Conservation (phyloP, 2,888 invertebrate species). For the Sinotaia quadrata region DNA sequence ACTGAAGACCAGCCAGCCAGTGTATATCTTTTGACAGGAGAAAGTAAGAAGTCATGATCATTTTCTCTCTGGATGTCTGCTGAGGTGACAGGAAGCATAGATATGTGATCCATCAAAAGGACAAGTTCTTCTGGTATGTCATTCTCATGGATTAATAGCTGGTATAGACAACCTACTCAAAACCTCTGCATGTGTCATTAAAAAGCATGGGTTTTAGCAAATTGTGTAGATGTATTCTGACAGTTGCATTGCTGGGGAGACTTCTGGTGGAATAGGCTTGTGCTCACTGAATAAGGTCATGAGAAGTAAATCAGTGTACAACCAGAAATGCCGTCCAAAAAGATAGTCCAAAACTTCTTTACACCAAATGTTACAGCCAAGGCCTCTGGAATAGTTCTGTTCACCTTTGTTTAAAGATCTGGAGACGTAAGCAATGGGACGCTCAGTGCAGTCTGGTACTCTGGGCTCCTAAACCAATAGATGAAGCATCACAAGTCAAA, state of each 20-base stretch:
- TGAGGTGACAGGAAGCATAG: not conserved
- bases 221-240: slow-evolving; percentile 66
- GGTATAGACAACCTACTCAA: slow-evolving; percentile 54
- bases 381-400: slow-evolving; percentile 70
- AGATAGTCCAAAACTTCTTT: slow-evolving; percentile 68
- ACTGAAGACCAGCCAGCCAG: slow-evolving; percentile 8
- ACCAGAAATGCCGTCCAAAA: slow-evolving; percentile 70
- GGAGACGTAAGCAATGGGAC: slow-evolving; percentile 69
- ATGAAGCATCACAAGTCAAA: slow-evolving; percentile 69
- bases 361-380: slow-evolving; percentile 69
- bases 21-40: slow-evolving; percentile 17
- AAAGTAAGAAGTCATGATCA: slow-evolving; percentile 7
- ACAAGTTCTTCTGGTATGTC: slow-evolving; percentile 9
- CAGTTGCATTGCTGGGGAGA: slow-evolving; percentile 55
- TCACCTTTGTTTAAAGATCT: slow-evolving; percentile 49
- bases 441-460: slow-evolving; percentile 64
- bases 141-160: not conserved
- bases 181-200: slow-evolving; percentile 64
- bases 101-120: slow-evolving; percentile 1
- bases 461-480: slow-evolving; percentile 62
- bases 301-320: slow-evolving; percentile 71
- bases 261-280: no score
- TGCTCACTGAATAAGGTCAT: no score
- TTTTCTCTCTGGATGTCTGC: no score
- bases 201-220: slow-evolving; percentile 50